These are phyloP conservation scores for Dryobota labecula DNA, from an alignment of 2,888 invertebrate genomes.

Conservation along the genomic window DNA sequence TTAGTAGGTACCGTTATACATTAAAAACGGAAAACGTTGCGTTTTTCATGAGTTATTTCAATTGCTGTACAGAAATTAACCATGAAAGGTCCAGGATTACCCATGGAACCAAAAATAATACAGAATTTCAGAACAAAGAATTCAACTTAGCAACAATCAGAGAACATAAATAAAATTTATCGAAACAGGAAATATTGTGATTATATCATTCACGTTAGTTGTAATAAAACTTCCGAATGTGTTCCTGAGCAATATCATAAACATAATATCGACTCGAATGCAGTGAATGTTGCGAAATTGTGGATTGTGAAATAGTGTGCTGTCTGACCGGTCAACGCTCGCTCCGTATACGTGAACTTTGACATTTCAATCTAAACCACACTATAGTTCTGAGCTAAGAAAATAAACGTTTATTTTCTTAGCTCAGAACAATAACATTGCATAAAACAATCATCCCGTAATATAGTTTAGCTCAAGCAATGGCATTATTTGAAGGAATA, in stretches of 20 bases:
- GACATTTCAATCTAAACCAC: conserved; percentile 68
- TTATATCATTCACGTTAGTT: conserved; percentile 50
- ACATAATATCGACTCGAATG: conserved; percentile 48
- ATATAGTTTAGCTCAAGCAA: conserved; percentile 17
- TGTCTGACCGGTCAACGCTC: conserved; percentile 74
- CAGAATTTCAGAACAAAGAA: conserved; percentile 8
- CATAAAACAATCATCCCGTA: conserved; percentile 12
- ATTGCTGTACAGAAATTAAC: background rate
- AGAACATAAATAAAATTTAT: conserved; percentile 25
- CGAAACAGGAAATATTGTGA: conserved; percentile 46
- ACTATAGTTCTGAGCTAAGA: no score
- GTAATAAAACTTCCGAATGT: conserved; percentile 48
- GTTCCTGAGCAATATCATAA: conserved; percentile 55
- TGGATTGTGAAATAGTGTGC: conserved; percentile 66
- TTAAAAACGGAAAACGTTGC: background rate
- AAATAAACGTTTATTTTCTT: conserved; percentile 44
- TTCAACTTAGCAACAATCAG: conserved; percentile 10
- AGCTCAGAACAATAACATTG: conserved; percentile 33
- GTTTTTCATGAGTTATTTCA: background rate
- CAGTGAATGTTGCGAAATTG: conserved; percentile 67
- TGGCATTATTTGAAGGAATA: conserved; percentile 24
- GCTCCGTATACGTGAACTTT: conserved; percentile 71
- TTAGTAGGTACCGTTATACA: conserved; percentile 1
- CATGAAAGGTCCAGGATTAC: background rate
- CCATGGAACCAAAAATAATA: background rate